phyloP scores from a whole-genome alignment of 2,888 invertebrate genomes.

The Criorhina ranunculi region DNA sequence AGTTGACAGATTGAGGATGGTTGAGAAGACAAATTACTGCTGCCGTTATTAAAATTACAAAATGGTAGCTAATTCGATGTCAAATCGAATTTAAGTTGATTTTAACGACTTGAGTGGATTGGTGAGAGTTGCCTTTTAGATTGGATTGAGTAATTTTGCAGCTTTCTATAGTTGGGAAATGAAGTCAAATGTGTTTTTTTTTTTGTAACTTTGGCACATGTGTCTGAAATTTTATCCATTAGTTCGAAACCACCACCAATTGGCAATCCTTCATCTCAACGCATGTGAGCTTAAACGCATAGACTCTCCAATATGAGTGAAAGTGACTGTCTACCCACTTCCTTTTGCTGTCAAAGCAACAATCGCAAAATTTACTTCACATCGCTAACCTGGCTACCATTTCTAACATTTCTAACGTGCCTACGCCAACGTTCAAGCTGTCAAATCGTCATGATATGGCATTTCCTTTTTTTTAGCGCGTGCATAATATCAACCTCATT shows the following conservation, averaged over 20 bases:
- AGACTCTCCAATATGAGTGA: too few species aligned
- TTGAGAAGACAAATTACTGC: conserved; percentile 57
- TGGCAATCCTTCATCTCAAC: too few species aligned
- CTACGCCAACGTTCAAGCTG: conserved; percentile 39
- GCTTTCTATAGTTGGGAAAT: conserved; percentile 20
- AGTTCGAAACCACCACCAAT: too few species aligned
- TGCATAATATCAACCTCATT: conserved; percentile 13
- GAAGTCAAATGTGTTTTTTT: background rate
- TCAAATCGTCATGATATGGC: conserved; percentile 66
- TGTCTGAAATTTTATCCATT: conserved; percentile 6
- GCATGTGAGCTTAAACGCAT: too few species aligned
- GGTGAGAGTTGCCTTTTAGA: conserved; percentile 17
- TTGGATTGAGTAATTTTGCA: conserved; percentile 16
- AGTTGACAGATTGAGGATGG: conserved; percentile 49
- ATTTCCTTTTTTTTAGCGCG: conserved; percentile 62
- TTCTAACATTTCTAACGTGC: background rate
- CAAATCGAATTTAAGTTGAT: conserved; percentile 25
- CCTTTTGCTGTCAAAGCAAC: too few species aligned
- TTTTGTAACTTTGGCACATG: background rate
- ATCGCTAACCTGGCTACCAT: background rate
- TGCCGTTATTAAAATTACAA: conserved; percentile 50
- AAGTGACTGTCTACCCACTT: too few species aligned
- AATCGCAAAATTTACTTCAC: background rate
- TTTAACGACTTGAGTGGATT: conserved; percentile 4
- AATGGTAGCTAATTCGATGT: conserved; percentile 42